A percentile compares a stretch with the other conserved stretches of the same genome.
Conservation (phyloP, 2,888 invertebrate genomes). For the Drosophila pegasa region DNA sequence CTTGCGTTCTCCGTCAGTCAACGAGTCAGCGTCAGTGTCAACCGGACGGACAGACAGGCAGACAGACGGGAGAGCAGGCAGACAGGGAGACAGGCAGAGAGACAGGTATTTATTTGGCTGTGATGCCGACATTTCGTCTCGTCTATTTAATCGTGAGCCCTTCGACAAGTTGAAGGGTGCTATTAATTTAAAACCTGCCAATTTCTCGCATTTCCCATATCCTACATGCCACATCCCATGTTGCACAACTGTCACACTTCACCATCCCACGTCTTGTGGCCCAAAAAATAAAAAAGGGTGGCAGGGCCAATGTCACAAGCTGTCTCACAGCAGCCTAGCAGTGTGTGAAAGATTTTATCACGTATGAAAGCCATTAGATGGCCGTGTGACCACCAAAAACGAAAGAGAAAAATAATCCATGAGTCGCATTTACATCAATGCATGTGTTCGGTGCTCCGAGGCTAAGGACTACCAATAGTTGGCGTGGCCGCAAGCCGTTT, state of each 20-base stretch:
- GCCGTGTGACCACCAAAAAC: conserved; percentile 26
- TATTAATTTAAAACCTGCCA: conserved; percentile 70
- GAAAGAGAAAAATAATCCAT: conserved; percentile 10
- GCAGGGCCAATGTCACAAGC: conserved; percentile 32
- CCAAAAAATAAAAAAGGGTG: conserved; percentile 10
- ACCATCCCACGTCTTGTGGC: conserved; percentile 18
- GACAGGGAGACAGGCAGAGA: conserved; percentile 14
- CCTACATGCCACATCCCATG: conserved; percentile 6
- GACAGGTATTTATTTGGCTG: conserved; percentile 53
- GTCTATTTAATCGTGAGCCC: conserved; percentile 60
- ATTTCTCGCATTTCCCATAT: conserved; percentile 39
- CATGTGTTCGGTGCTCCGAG: conserved; percentile 7
- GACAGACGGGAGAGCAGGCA: conserved; percentile 4
- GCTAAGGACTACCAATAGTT: conserved; percentile 43
- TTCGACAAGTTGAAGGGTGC: conserved; percentile 65
- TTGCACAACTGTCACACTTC: conserved; percentile 21
- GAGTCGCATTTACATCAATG: conserved; percentile 45
- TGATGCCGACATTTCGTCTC: conserved; percentile 47
- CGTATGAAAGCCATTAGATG: conserved; percentile 60
- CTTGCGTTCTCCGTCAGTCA: conserved; percentile 75
- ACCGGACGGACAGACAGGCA: conserved; percentile 28
- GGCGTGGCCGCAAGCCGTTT: conserved; percentile 43
- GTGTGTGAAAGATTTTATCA: conserved; percentile 62
- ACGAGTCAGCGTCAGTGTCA: conserved; percentile 69
- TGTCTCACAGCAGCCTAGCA: conserved; percentile 22